Percentiles rank a stretch among this genome's conserved stretches.
Conservation (phyloP, 23 tunicate species). For the Diplosoma virens region DNA sequence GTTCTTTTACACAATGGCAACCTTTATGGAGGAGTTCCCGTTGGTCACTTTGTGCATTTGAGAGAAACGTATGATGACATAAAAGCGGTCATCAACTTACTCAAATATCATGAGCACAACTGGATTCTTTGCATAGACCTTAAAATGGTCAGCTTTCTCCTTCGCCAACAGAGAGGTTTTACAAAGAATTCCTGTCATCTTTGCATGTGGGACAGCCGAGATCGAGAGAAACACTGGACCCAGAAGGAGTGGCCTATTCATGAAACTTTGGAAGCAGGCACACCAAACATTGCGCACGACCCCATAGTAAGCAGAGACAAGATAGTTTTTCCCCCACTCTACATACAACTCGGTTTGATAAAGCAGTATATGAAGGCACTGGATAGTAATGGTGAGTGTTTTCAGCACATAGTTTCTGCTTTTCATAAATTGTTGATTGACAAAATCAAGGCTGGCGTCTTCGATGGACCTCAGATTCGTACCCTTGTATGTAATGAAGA, state of each 20-base stretch:
- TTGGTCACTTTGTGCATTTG: no score
- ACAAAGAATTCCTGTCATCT: slow-evolving; percentile 19
- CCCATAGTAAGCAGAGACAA: slow-evolving; percentile 13
- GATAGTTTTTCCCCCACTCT: slow-evolving; percentile 16
- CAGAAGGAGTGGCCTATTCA: slow-evolving; percentile 4
- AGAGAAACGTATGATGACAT: no score
- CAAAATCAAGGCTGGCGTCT: slow-evolving; percentile 24
- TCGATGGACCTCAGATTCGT: slow-evolving; percentile 33
- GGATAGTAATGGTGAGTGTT: slow-evolving; percentile 18
- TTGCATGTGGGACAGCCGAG: slow-evolving; percentile 28
- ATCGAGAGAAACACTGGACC: slow-evolving; percentile 11
- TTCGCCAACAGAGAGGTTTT: slow-evolving; percentile 1
- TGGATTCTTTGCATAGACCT: no score
- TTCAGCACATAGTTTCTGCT: slow-evolving; percentile 18
- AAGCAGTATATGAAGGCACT: slow-evolving; percentile 19
- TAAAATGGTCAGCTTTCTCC: no score
- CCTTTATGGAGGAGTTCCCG: no score
- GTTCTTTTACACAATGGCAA: no score
- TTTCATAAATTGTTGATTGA: slow-evolving; percentile 20
- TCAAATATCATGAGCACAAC: no score
- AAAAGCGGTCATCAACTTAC: no score
- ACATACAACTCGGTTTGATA: slow-evolving; percentile 12
- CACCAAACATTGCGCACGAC: slow-evolving; percentile 29
- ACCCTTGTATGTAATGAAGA: slow-evolving; percentile 11
- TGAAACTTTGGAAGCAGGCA: slow-evolving; percentile 37